Conservation (phyloP, 2,797 vertebrate genomes). For the Mallotus villosus region DNA sequence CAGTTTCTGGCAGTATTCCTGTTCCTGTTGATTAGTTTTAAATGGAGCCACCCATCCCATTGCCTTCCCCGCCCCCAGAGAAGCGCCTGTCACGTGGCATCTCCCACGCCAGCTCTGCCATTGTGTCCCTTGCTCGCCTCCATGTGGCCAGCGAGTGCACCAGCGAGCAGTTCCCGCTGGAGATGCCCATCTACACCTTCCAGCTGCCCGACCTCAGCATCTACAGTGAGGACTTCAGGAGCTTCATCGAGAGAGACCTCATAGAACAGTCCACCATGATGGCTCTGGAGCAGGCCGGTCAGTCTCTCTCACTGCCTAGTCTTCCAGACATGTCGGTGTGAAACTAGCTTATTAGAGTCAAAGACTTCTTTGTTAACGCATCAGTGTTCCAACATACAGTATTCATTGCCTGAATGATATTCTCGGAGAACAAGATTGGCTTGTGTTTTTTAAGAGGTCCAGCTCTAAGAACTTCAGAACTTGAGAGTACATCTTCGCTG, state of each 20-base stretch:
- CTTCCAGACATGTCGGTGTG: background rate
- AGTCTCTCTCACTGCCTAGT: slow-evolving; percentile 33
- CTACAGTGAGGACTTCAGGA: slow-evolving; percentile 97
- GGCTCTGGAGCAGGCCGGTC: slow-evolving; percentile 96
- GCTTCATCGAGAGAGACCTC: slow-evolving; percentile 94
- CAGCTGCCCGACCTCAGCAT: slow-evolving; percentile 97
- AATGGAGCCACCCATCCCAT: background rate
- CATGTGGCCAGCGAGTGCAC: slow-evolving; percentile 93
- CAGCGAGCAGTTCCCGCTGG: slow-evolving; percentile 93
- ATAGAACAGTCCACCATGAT: slow-evolving; percentile 99
- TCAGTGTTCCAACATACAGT: background rate
- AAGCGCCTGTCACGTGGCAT: slow-evolving; percentile 97
- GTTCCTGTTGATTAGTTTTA: background rate
- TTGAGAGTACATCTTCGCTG: slow-evolving; percentile 2
- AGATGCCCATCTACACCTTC: slow-evolving; percentile 99
- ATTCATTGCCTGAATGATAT: background rate
- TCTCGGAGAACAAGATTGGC: background rate
- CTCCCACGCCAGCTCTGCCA: slow-evolving; percentile 98
- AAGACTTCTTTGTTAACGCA: background rate
- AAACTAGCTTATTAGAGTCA: too few species aligned
- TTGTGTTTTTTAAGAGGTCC: background rate
- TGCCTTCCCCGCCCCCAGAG: slow-evolving; percentile 69
- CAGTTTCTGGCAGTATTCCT: slow-evolving; percentile 65
- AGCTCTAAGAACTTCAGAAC: slow-evolving; percentile 9
- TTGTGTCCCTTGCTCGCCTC: slow-evolving; percentile 93